Conservation (phyloP, 2,113 vertebrate genomes). For the Engraulis encrasicolus region DNA sequence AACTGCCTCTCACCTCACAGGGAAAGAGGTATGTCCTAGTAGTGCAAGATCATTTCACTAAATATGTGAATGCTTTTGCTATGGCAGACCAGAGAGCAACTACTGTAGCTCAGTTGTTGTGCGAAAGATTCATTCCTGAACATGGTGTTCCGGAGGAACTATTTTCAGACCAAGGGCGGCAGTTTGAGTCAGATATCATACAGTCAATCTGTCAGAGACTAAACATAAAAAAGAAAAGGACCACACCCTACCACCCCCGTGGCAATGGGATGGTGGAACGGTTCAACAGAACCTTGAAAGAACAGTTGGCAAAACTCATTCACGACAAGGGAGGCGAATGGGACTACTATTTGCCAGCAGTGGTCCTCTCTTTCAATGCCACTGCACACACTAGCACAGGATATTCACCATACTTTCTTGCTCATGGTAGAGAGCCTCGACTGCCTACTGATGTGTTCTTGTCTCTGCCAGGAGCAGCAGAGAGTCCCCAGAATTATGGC, state of each 20-base stretch:
- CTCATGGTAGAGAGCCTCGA: not conserved
- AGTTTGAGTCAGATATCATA: not conserved
- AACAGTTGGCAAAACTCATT: not conserved
- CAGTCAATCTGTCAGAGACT: not conserved
- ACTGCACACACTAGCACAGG: not conserved
- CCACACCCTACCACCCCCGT: not conserved
- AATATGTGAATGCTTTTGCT: not conserved
- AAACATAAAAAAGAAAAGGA: not conserved
- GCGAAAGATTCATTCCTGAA: not conserved
- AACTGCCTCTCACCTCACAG: not conserved
- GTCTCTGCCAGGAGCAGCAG: not conserved
- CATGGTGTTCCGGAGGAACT: not conserved
- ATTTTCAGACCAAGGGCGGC: not conserved
- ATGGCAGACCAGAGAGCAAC: not conserved
- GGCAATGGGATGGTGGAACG: not conserved
- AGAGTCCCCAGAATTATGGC: too few relatives aligned
- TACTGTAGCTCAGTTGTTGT: not conserved
- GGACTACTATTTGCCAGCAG: not conserved
- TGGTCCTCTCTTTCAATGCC: not conserved
- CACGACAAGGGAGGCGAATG: not conserved
- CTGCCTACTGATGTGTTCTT: not conserved
- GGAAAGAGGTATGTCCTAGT: not conserved
- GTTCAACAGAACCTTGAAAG: not conserved
- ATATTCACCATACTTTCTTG: not conserved
- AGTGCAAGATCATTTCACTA: not conserved